These are phyloP conservation scores for Crocuta crocuta DNA, from an alignment of 2,113 vertebrate species.

Conservation along the genomic window DNA sequence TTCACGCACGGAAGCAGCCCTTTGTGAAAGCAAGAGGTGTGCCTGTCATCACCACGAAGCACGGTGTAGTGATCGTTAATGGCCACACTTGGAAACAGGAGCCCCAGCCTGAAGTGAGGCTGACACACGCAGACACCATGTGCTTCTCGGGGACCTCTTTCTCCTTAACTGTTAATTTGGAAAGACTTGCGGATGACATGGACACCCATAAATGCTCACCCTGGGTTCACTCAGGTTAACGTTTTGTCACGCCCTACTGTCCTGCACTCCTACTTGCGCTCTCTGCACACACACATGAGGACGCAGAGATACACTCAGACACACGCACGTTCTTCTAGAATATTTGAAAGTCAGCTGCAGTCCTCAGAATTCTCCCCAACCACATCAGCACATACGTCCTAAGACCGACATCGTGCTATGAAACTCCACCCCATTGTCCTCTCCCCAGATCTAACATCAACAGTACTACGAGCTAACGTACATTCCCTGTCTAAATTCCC, in stretches of 20 bases:
- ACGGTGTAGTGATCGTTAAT: neutral
- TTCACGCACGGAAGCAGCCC: rapidly evolving
- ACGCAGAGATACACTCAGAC: no score
- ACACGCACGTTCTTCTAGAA: rapidly evolving
- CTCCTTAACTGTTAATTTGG: neutral
- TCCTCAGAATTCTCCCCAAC: neutral
- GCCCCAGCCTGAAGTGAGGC: no score
- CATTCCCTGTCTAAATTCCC: rapidly evolving
- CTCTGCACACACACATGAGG: neutral
- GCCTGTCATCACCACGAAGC: neutral
- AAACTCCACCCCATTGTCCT: rapidly evolving
- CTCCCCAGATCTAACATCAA: neutral
- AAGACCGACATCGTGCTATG: neutral
- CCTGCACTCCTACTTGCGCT: neutral
- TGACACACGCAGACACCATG: rapidly evolving
- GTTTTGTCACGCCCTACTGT: rapidly evolving
- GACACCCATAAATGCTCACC: neutral
- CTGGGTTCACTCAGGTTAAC: neutral
- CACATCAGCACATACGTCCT: rapidly evolving
- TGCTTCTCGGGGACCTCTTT: neutral
- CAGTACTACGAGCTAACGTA: no score
- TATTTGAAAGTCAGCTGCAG: no score
- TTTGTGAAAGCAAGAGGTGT: neutral
- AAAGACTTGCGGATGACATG: neutral
- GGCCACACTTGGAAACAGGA: rapidly evolving